phyloP scores from a whole-genome alignment of 1,140 invertebrate species.

The Rhizoglyphus robini region DNA sequence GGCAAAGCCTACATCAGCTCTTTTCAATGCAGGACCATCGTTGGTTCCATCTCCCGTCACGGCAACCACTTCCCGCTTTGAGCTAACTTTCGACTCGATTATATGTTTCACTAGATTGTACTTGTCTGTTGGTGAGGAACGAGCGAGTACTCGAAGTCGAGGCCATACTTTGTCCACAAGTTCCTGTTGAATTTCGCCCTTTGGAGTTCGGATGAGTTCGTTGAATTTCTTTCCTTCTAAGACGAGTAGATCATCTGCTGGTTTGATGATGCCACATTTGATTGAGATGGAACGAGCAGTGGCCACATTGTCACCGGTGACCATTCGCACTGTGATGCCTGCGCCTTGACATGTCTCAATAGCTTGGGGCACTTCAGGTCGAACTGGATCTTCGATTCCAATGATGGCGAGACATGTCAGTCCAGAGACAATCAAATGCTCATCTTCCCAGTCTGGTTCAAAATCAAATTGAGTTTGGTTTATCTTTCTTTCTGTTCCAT shows the following conservation, averaged over 20 bases:
- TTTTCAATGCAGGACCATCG: slow-evolving; percentile 94
- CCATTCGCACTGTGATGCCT: slow-evolving; percentile 99
- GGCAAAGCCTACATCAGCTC: slow-evolving; percentile 97
- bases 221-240: slow-evolving; percentile 98
- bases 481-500: slow-evolving; percentile 56
- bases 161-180: slow-evolving; percentile 96
- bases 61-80: slow-evolving; percentile 90
- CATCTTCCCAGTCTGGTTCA: slow-evolving; percentile 96
- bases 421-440: slow-evolving; percentile 78
- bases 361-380: slow-evolving; percentile 87
- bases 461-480: slow-evolving; percentile 60
- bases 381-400: slow-evolving; percentile 96
- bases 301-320: slow-evolving; percentile 91
- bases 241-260: slow-evolving; percentile 86
- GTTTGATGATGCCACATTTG: slow-evolving; percentile 91
- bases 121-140: slow-evolving; percentile 96
- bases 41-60: slow-evolving; percentile 99
- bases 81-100: slow-evolving; percentile 81
- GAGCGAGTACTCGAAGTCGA: slow-evolving; percentile 79
- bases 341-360: slow-evolving; percentile 89
- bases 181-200: slow-evolving; percentile 78
- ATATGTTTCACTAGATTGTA: slow-evolving; percentile 97
- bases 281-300: slow-evolving; percentile 92
- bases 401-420: slow-evolving; percentile 90
- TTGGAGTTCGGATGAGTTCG: slow-evolving; percentile 67